Evolutionary conservation across 2,797 vertebrate species (phyloP), one percentile per base, ranked within the genome.

Genomic region (Coilia nasus): DNA sequence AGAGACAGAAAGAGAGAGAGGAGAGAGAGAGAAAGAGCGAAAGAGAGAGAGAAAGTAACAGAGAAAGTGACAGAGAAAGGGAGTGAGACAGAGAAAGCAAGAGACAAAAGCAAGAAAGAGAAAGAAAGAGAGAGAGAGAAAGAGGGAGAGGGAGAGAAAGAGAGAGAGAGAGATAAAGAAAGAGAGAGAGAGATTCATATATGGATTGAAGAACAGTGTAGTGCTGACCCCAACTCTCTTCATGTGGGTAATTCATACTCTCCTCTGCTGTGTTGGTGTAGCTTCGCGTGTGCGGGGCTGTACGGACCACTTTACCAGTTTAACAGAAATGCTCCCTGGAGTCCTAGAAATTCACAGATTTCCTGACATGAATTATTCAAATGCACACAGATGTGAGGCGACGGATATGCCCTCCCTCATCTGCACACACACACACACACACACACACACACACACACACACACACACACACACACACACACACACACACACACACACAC

Each of bases 311-410:
- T 75, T 75, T 75, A 82, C 75, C 82, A 56, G 60, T 86, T 84
- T 81, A 57, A 85, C 57, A 47, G 35, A 87, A 83, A 84, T 75
- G 83, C 81, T 87, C 87, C 86, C 87, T 19, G 31, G 50, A 56
- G 71, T 44, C 59, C 82, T 54, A 41, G 67, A 75, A 75, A 75
- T 71, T 71, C 64, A 71, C 67, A 75, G 28, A 75, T 75, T 75
- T 41, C 67, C 31, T 75, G 67, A 75, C 31, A 89, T 86, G 83
- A 87, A 89, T 89, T 85, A 89, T 85, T 87, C 83, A 89, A 85
- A 83, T 19, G 15, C 44, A 84, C 75, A 56, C 81, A 60, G 75
- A 87, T 84, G 81, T 64, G 47, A 83, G 46, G 54, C 67, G 67
- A 75, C 31, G 67, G 67, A 75, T 75, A 75, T 75, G 67, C 28